Percentiles rank a stretch among this genome's conserved stretches.
These are phyloP conservation scores for Ips nitidus DNA, from an alignment of 1,140 invertebrate genomes.

Conservation along the genomic window DNA sequence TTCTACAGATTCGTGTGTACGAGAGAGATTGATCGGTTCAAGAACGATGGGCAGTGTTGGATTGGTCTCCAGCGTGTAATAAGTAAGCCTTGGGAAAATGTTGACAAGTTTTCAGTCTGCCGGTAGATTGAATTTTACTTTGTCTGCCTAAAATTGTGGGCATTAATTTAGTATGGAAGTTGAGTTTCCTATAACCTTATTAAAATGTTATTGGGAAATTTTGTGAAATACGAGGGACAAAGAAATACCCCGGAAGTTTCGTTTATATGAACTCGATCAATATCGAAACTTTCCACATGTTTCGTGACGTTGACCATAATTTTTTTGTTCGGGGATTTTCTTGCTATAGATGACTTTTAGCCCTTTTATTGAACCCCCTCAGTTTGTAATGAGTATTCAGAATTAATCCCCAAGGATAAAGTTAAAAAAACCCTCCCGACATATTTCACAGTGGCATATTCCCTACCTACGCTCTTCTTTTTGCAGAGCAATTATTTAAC, in stretches of 20 bases:
- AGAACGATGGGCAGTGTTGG: conserved; percentile 18
- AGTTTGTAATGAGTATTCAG: too few relatives aligned
- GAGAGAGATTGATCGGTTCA: conserved; percentile 26
- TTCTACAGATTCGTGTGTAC: conserved; percentile 16
- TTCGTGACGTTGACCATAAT: too few relatives aligned
- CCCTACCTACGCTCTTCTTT: conserved; percentile 30
- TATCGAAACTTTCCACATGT: too few relatives aligned
- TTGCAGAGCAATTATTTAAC: conserved; percentile 33
- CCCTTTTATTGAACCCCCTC: too few relatives aligned
- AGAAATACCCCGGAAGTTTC: not conserved
- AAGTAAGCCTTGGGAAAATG: conserved; percentile 14
- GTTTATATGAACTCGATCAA: too few relatives aligned
- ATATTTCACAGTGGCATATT: conserved; percentile 32
- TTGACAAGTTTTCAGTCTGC: not conserved
- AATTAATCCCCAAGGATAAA: too few relatives aligned
- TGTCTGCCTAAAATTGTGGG: too few relatives aligned
- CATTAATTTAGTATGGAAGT: too few relatives aligned
- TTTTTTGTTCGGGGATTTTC: too few relatives aligned
- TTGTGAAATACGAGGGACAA: not conserved
- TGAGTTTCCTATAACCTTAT: too few relatives aligned
- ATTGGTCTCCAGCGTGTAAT: conserved; percentile 26
- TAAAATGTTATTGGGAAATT: not conserved
- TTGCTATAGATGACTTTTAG: too few relatives aligned
- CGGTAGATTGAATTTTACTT: too few relatives aligned
- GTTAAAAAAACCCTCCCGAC: conserved; percentile 10